Conservation (phyloP, 2,113 vertebrate genomes). For the Eonycteris spelaea region DNA sequence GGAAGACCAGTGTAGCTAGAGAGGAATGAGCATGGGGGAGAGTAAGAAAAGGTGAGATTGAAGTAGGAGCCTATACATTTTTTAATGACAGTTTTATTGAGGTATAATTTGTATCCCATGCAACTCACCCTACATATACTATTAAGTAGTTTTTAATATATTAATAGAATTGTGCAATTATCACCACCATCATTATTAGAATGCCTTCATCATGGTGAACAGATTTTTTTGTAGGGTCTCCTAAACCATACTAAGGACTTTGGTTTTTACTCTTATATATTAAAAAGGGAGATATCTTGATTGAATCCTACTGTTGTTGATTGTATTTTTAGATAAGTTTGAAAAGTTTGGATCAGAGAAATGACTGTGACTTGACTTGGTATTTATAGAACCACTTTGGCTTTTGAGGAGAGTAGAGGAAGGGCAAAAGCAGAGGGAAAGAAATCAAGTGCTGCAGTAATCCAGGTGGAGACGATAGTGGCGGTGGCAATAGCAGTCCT, state of each 20-base stretch:
- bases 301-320: neutral
- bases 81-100: neutral
- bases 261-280: neutral
- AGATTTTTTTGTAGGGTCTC: neutral
- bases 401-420: neutral
- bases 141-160: neutral
- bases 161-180: neutral
- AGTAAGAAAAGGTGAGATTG: neutral
- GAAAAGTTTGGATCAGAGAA: neutral
- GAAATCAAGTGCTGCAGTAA: neutral
- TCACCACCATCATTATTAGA: neutral
- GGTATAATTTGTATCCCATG: neutral
- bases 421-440: neutral
- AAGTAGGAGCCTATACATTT: neutral
- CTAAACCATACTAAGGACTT: neutral
- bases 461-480: neutral
- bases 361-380: neutral
- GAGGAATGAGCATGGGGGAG: neutral
- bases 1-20: neutral
- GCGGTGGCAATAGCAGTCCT: neutral
- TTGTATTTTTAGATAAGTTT: neutral
- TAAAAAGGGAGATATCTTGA: neutral
- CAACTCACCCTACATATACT: neutral
- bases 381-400: neutral
- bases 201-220: neutral